These are phyloP conservation scores for Rhopalosiphum maidis DNA, from an alignment of 1,140 invertebrate genomes.

Conservation along the genomic window DNA sequence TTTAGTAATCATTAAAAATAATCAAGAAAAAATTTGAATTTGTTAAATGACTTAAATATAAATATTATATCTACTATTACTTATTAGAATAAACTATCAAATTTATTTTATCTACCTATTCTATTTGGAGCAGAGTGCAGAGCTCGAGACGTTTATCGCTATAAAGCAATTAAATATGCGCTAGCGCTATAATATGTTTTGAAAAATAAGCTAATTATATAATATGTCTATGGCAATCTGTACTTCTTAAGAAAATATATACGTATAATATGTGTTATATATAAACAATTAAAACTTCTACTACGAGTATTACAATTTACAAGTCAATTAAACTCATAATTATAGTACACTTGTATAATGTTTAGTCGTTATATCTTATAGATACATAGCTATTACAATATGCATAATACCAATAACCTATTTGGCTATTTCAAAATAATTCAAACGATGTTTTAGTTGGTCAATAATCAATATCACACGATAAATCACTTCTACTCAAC, in stretches of 20 bases:
- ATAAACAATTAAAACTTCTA: too few species aligned
- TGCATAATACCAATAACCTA: background rate
- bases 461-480: background rate
- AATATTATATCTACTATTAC: too few species aligned
- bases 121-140: background rate
- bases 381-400: background rate
- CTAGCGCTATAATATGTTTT: too few species aligned
- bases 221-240: background rate
- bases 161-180: background rate
- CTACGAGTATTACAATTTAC: too few species aligned
- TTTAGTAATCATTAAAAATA: background rate
- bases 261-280: too few species aligned
- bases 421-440: background rate
- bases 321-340: too few species aligned
- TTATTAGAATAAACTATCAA: too few species aligned
- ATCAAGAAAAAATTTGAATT: background rate
- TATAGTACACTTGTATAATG: background rate
- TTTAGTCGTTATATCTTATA: background rate
- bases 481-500: background rate
- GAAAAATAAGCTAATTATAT: background rate
- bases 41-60: background rate
- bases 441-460: background rate
- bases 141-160: background rate
- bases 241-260: too few species aligned
- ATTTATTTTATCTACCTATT: background rate